These are phyloP conservation scores for Panulirus ornatus DNA, from an alignment of 1,140 invertebrate genomes.

Conservation along the genomic window DNA sequence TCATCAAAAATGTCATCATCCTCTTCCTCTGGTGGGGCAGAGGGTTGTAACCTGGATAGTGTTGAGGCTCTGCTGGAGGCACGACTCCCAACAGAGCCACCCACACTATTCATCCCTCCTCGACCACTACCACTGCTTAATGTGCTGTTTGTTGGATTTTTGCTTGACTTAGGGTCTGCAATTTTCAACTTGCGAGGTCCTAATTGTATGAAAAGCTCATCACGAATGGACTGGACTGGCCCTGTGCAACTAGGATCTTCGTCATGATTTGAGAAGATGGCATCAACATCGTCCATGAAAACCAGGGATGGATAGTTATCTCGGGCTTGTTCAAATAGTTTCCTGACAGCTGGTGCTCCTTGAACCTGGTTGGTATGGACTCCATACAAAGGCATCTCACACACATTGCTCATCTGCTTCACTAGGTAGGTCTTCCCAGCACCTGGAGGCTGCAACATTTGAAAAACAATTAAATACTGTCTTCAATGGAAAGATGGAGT, in stretches of 20 bases:
- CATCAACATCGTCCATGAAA: slow-evolving; percentile 74
- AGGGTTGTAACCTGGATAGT: slow-evolving; percentile 36
- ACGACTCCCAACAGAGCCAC: slow-evolving; percentile 35
- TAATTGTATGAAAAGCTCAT: slow-evolving; percentile 72
- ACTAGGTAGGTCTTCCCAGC: slow-evolving; percentile 75
- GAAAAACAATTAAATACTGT: no score
- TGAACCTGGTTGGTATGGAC: slow-evolving; percentile 73
- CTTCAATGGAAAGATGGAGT: no score
- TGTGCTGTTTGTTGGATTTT: slow-evolving; percentile 53
- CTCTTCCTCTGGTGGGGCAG: slow-evolving; percentile 51
- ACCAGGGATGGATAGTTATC: slow-evolving; percentile 73
- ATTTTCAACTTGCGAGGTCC: slow-evolving; percentile 74
- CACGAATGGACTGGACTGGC: slow-evolving; percentile 55
- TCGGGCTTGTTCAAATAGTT: slow-evolving; percentile 68
- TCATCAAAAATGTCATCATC: slow-evolving; percentile 61
- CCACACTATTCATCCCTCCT: slow-evolving; percentile 31
- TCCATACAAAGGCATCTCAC: slow-evolving; percentile 75
- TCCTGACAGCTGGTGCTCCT: slow-evolving; percentile 59
- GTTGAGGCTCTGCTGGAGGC: slow-evolving; percentile 46
- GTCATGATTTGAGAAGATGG: slow-evolving; percentile 73
- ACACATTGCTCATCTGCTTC: slow-evolving; percentile 75
- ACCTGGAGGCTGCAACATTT: slow-evolving; percentile 71
- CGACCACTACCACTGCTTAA: background rate
- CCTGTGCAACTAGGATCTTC: slow-evolving; percentile 28
- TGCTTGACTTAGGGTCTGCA: slow-evolving; percentile 66